These are phyloP conservation scores for Odontophorus gujanensis DNA, from an alignment of 2,113 vertebrate species.

Conservation along the genomic window DNA sequence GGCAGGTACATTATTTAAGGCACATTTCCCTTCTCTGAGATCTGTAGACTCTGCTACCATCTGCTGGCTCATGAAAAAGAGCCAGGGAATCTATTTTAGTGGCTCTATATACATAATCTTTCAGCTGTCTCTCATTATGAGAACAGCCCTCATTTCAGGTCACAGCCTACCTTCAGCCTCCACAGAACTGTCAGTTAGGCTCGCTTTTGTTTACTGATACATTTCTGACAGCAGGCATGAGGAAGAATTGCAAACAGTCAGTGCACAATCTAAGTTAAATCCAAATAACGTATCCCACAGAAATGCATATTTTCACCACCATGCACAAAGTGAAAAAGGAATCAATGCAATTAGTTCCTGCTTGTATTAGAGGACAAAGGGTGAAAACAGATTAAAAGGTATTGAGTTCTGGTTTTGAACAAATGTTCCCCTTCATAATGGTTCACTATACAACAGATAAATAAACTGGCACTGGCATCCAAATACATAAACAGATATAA, in stretches of 20 bases:
- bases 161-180: slow-evolving; percentile 35
- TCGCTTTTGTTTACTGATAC: slow-evolving; percentile 12
- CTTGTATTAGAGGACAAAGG: not conserved
- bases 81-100: slow-evolving; percentile 55
- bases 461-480: not conserved
- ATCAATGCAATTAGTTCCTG: not conserved
- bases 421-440: not conserved
- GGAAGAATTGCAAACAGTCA: not conserved
- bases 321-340: not conserved
- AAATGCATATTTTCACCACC: not conserved
- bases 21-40: slow-evolving; percentile 4
- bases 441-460: not conserved
- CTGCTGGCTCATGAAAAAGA: slow-evolving; percentile 72
- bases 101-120: slow-evolving; percentile 20
- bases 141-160: slow-evolving; percentile 34
- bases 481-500: not conserved
- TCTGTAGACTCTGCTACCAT: slow-evolving; percentile 75
- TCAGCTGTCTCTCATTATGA: slow-evolving; percentile 45
- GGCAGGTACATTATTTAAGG: not conserved
- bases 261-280: not conserved
- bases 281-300: not conserved
- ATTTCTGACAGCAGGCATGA: not conserved
- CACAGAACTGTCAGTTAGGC: slow-evolving; percentile 31
- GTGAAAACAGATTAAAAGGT: not conserved
- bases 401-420: slow-evolving; percentile 12